Evolutionary conservation across 1,140 invertebrate species (phyloP).

Genomic region (Lepidotrigona ventralis): DNA sequence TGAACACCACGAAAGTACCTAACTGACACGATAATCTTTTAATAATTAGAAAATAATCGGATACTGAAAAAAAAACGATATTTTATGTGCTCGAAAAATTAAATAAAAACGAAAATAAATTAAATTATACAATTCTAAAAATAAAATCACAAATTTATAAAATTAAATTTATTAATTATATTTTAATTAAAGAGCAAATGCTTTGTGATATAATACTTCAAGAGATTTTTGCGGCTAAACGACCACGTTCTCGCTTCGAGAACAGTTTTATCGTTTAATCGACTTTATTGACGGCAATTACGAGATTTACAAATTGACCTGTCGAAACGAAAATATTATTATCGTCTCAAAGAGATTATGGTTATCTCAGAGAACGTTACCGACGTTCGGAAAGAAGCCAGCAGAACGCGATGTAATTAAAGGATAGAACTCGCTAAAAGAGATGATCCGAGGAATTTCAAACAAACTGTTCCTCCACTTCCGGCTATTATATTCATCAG

Average conservation of each 20-base stretch:
- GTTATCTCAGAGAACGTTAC: neutral
- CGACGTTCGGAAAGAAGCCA: too few species aligned
- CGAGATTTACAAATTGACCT: neutral
- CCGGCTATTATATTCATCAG: neutral
- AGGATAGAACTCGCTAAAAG: neutral
- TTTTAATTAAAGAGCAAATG: too few species aligned
- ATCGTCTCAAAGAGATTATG: neutral
- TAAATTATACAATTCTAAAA: too few species aligned
- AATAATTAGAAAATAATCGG: neutral
- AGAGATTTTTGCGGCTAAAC: too few species aligned
- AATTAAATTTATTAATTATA: too few species aligned
- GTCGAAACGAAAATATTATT: neutral
- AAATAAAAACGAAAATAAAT: neutral
- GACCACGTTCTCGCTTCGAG: too few species aligned
- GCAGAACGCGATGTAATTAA: conserved; percentile 1
- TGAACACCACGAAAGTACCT: neutral
- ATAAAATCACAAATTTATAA: too few species aligned
- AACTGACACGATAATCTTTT: neutral
- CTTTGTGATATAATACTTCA: too few species aligned
- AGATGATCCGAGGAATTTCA: neutral
- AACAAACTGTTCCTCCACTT: conserved; percentile 8
- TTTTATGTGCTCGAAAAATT: neutral
- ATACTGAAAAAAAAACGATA: neutral
- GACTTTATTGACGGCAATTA: neutral
- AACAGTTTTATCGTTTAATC: neutral